Base-by-base conservation (phyloP, 2,113 vertebrate genomes). In the Nothocercus nigrocapillus region DNA sequence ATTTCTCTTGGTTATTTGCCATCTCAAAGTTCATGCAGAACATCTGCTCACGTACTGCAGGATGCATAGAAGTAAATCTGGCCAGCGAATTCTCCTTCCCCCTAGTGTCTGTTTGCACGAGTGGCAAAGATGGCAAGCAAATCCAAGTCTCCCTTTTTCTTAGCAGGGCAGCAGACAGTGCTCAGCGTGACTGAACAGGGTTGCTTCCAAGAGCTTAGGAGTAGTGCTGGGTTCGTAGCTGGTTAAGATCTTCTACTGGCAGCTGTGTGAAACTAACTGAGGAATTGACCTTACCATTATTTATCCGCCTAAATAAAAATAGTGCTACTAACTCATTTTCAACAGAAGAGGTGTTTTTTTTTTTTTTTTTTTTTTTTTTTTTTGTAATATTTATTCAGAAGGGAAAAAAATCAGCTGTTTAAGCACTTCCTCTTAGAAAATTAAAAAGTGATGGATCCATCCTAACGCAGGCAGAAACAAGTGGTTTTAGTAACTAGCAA, bases 1-100 rank as follows among this genome's bases (percentile, higher is more conserved):
- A 5, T 45, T 19, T 40, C 3, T 66, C 13, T 54, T 75, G 8
- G 59, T 45, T 36, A 9, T 36, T 81, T 89, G 32, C 45, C 5
- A 27, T 66, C 18, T 44, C 56, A 45, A 78, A 34, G 16, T 66
- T 53, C 28, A 28, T 82, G 24, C 17, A 76, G 66, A 56, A 19
- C 4, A 6, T 47, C 6, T 0, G 0, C 66, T 85, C 8, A 21
- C 7, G 51, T 45, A 13, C 7, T 54, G 18, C 16, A 72, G 66
- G 34, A 75, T 32, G 19, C 20, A 13, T 16, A 25, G 7, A 47
- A 27, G 11, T 38, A 79, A 90, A 51, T 5, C 4, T 54, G 15
- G 3, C 25, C 2, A 13, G 62, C 54, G 5, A 83, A 30, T 58
- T 63, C 14, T 78, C 62, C 85, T 91, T 68, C 5, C 8, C 82